Conservation (phyloP, 2,888 invertebrate species). For the Caenorhabditis uteleia region DNA sequence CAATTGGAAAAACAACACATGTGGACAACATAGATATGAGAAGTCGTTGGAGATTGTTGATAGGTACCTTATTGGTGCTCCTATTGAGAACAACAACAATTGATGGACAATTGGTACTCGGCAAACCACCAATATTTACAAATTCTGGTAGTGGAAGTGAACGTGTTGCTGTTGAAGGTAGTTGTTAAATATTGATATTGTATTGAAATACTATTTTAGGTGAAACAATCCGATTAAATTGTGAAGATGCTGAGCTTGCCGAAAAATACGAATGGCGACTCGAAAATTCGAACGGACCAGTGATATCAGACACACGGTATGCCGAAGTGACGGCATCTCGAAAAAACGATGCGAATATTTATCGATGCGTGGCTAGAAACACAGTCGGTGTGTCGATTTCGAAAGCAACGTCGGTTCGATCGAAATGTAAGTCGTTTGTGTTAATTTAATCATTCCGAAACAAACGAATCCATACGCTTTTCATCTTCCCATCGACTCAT, state of each 20-base stretch:
- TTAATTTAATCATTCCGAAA: neutral
- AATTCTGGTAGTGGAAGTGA: constrained; percentile 13
- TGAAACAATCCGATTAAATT: constrained; percentile 22
- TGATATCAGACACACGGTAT: constrained; percentile 7
- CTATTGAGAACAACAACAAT: neutral
- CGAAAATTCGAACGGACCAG: constrained; percentile 16
- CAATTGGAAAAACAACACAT: no score
- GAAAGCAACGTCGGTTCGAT: constrained; percentile 15
- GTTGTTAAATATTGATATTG: neutral
- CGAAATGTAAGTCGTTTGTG: constrained; percentile 26
- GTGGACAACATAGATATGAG: no score
- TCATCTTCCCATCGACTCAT: constrained; percentile 10
- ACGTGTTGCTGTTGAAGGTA: neutral
- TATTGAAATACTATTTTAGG: constrained; percentile 6
- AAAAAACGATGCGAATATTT: constrained; percentile 54
- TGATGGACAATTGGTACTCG: constrained; percentile 32
- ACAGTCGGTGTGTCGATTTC: constrained; percentile 68
- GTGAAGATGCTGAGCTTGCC: constrained; percentile 29
- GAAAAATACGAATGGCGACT: constrained; percentile 33
- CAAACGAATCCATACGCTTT: constrained; percentile 9
- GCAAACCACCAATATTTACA: constrained; percentile 36
- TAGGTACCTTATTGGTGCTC: neutral
- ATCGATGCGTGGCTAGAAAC: constrained; percentile 73
- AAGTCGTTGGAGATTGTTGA: no score
- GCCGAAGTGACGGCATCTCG: constrained; percentile 17